Evolutionary conservation across 2,113 vertebrate species (phyloP).

Genomic region (Eulemur macaco): DNA sequence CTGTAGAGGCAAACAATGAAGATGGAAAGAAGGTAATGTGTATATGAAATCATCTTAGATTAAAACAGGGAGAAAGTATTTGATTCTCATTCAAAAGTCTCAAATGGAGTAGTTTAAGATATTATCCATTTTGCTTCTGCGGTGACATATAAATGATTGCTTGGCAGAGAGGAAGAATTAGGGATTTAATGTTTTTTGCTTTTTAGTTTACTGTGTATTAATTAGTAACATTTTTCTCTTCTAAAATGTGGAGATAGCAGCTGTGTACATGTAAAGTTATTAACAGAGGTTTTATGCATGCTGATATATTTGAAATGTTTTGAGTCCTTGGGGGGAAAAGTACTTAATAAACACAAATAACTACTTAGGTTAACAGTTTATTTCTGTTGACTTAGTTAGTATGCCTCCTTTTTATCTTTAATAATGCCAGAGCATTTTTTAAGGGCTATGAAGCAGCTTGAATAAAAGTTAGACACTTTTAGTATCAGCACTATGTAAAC

Average conservation of each 20-base stretch:
- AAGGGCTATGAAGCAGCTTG: not conserved
- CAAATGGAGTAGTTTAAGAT: not conserved
- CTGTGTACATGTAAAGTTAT: not conserved
- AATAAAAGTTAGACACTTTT: constrained; percentile 5
- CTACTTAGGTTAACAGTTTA: not conserved
- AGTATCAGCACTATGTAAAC: not conserved
- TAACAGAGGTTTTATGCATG: not conserved
- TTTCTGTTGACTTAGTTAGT: not conserved
- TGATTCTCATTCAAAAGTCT: not conserved
- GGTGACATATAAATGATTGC: not conserved
- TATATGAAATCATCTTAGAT: not conserved
- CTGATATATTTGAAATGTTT: constrained; percentile 24
- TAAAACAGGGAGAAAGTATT: not conserved
- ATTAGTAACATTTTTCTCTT: not conserved
- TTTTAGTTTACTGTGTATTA: not conserved
- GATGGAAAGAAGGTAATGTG: not conserved
- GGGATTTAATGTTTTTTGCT: not conserved
- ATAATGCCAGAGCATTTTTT: not conserved
- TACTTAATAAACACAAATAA: constrained; percentile 24
- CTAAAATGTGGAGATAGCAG: not conserved
- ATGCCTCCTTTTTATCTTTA: not conserved
- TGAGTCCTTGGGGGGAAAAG: not conserved
- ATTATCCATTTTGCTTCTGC: not conserved
- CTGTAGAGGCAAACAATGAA: not conserved
- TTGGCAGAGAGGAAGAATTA: not conserved